Base-by-base conservation (phyloP, 2,888 invertebrate genomes). In the Drosophila basisetae region DNA sequence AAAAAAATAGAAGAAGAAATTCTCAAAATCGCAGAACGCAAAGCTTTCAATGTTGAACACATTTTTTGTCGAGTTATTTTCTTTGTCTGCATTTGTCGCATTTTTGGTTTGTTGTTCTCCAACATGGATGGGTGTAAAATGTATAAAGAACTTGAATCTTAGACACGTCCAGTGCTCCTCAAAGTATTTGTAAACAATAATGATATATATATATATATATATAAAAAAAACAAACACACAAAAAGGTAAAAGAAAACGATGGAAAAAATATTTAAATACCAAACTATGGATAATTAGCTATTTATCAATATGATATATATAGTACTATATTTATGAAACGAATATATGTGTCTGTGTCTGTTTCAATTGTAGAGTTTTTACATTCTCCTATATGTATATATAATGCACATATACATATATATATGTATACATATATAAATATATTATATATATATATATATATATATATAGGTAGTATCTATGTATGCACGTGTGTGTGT, bases 141-240 rank as follows among this genome's bases (percentile, higher is more conserved):
- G 58, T 54, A 60, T 59, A 65, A 76, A 80, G 58, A 61, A 80
- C 59, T 68, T 61, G 88, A 85, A 92, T 90, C 87, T 88, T 88
- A 92, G 91, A 90, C 91, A 90, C 91, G 86, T 92, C 93, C 93
- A 93, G 92, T 92, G 91, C 92, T 91, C 91, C 92, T 91, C 92
- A 86, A 91, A 87, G 92, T 89, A 90, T 91, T 90, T 90, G 84
- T 90, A 92, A 85, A 91, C 89, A 92, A 91, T 91, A 91, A 91
- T 85, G 92, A 79, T 86, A 90, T 75, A 73, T 54, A 66, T 35
- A 35, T 13, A 35, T 0, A 11, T 11, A 68, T 6, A 30, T 0
- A 30, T 22, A 30, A 0, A 28, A 4, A 52, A 41, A 71, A 65
- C 22, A 67, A 67, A 68, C 10, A 25, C 1, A 59, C 3, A 56